Percentiles rank a stretch among this genome's conserved stretches.
Evolutionary conservation across 2,113 vertebrate species (phyloP).

Genomic region (Craseonycteris thonglongyai): DNA sequence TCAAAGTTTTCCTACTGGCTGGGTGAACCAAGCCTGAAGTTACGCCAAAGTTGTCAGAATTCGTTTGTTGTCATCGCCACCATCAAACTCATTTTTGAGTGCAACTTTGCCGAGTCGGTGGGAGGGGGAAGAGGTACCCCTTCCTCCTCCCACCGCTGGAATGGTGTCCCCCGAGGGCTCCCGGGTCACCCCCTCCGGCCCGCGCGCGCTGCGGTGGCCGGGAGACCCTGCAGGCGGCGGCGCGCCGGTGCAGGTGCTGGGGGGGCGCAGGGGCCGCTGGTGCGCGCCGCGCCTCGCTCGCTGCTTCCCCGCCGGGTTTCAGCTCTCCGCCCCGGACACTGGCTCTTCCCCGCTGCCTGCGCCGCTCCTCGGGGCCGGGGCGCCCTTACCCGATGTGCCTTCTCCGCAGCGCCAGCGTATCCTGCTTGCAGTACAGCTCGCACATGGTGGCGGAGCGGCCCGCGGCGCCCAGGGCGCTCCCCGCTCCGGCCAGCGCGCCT

Average conservation of each 20-base stretch:
- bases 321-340: neutral
- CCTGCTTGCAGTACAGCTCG: slow-evolving; percentile 83
- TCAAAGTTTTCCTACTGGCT: neutral
- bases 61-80: neutral
- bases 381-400: slow-evolving; percentile 90
- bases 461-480: neutral
- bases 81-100: neutral
- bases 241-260: neutral
- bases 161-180: neutral
- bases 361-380: rapidly evolving
- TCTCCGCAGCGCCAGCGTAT: slow-evolving; percentile 87
- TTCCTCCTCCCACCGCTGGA: neutral
- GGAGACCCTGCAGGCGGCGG: neutral
- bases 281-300: rapidly evolving
- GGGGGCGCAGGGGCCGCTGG: rapidly evolving
- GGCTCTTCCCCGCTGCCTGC: too few species aligned
- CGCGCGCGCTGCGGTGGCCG: too few species aligned
- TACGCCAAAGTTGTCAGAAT: neutral
- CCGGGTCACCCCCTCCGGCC: rapidly evolving
- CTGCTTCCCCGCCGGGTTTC: rapidly evolving
- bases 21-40: too few species aligned
- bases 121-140: neutral
- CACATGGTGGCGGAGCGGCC: slow-evolving; percentile 58
- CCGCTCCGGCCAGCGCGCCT: neutral
- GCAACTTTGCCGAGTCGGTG: neutral